A percentile compares a stretch with the other conserved stretches of the same genome.
Evolutionary conservation across 2,888 invertebrate species (phyloP).

Genomic region (Noctuana brunneofusca): DNA sequence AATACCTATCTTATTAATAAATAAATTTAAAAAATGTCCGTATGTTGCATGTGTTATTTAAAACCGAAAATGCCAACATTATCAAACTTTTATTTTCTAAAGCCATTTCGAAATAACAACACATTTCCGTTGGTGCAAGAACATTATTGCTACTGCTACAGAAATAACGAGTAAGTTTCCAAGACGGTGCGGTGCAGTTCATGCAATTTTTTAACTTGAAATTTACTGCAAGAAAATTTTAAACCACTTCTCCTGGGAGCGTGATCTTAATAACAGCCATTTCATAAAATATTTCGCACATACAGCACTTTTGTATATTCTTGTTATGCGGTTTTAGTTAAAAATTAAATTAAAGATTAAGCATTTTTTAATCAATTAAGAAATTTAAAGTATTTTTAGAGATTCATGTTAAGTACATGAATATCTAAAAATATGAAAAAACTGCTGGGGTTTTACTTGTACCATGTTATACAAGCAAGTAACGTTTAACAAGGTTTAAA

Average conservation of each 20-base stretch:
- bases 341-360: too few relatives aligned
- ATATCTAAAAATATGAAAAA: background rate
- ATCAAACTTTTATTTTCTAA: background rate
- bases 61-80: too few relatives aligned
- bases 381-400: too few relatives aligned
- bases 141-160: conserved; percentile 1
- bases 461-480: too few relatives aligned
- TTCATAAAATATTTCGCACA: background rate
- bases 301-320: background rate
- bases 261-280: conserved; percentile 13
- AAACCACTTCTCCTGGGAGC: conserved; percentile 18
- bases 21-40: too few relatives aligned
- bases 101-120: background rate
- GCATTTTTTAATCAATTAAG: too few relatives aligned
- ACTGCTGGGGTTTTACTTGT: too few relatives aligned
- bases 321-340: too few relatives aligned
- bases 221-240: conserved; percentile 11
- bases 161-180: conserved; percentile 5
- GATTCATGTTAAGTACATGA: too few relatives aligned
- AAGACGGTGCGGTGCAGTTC: conserved; percentile 11
- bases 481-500: background rate
- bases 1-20: too few relatives aligned
- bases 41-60: too few relatives aligned
- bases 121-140: background rate
- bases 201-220: conserved; percentile 9